Base-by-base conservation (phyloP, 2,888 invertebrate species). In the Hemicrepidius hirtus region DNA sequence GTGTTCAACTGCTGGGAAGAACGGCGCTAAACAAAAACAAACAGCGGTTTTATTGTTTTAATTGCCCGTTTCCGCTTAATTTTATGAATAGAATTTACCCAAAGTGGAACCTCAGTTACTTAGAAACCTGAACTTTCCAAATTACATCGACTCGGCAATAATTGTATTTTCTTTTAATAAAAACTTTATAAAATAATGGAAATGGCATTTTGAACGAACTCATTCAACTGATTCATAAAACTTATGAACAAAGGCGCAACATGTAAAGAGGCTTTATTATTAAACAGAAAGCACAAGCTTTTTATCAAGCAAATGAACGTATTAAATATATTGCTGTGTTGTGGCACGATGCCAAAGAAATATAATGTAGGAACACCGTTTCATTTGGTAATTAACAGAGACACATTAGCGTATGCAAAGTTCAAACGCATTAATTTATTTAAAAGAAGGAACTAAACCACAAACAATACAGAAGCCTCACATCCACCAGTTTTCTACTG, bases 1-100 rank as follows among this genome's bases (percentile, higher is more conserved):
- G 71, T 50, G 66, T 40, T 50, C 59, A 71, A 71, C 60, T 59
- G 59, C 49, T 60, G 64, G 59, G 59, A 71, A 71, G 37, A 66
- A 66, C 16, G 55, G 66, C 37, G 37, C 12, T 55, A 66, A 64
- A 55, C 53, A 55, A 66, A 66, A 66, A 63, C 49, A 63, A 55
- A 55, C 49, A 41, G 41, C 41, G 55, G 41, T 66, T 66, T 66
- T 66, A 66, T 66, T 66, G 50, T 55, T 66, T 66, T 66, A 66
- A 66, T 66, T 66, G 55, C 66, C 28, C 55, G 41, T 66, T 66
- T 66, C 66, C 66, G 66, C 32, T 55, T 55, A 55, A 66, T 55
- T 40, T 44, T 41, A 66, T 55, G 66, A 55, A 55, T 55, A 55
- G 55, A 16, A 7, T 35, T 35, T 7, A 5, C 24, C 28, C 55